A percentile compares a stretch with the other conserved stretches of the same genome.
These are phyloP conservation scores for Anisognathus igniventris DNA, from an alignment of 2,797 vertebrate genomes.

Conservation along the genomic window DNA sequence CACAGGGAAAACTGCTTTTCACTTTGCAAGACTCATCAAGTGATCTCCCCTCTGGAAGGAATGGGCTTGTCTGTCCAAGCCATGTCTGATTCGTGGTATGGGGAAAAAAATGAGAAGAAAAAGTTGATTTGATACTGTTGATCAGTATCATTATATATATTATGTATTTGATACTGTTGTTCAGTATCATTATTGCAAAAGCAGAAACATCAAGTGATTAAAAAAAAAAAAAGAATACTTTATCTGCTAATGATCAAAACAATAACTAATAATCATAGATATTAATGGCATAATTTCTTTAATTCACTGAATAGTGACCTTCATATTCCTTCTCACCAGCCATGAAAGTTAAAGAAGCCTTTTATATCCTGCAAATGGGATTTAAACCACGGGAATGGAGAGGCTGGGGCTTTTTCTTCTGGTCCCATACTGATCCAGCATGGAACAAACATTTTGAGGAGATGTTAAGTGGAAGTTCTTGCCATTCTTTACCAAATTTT, in stretches of 20 bases:
- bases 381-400: not conserved
- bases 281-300: not conserved
- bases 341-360: not conserved
- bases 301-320: not conserved
- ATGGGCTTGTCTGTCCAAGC: not conserved
- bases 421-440: not conserved
- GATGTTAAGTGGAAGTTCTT: not conserved
- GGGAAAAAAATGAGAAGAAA: not conserved
- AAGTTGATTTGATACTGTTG: not conserved
- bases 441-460: not conserved
- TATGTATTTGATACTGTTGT: not conserved
- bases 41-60: not conserved
- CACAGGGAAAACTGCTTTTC: not conserved
- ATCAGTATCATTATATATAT: not conserved
- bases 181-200: not conserved
- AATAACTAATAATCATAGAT: not conserved
- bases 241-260: not conserved
- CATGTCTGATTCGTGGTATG: accelerated
- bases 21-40: not conserved
- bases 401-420: not conserved
- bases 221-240: not conserved
- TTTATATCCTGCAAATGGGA: not conserved
- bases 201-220: not conserved
- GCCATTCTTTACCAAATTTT: not conserved
- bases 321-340: not conserved